phyloP scores from a whole-genome alignment of 2,888 invertebrate species.

The Sipha maydis region DNA sequence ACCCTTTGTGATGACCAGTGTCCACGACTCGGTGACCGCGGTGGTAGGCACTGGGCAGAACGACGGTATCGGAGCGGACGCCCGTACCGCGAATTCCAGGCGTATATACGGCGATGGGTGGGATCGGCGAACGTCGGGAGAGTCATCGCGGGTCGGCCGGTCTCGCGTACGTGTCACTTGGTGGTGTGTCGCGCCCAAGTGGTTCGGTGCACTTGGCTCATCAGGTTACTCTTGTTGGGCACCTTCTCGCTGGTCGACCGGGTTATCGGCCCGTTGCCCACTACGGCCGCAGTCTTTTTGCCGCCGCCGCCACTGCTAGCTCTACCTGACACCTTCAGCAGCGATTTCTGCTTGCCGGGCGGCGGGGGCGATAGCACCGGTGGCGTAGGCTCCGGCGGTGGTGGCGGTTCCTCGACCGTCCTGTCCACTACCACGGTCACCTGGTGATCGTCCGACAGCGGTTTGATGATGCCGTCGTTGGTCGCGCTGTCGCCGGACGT shows the following conservation, averaged over 20 bases:
- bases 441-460: conserved; percentile 74
- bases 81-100: not conserved
- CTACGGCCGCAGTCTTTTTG: conserved; percentile 65
- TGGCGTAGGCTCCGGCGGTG: conserved; percentile 62
- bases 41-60: no score
- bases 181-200: conserved; percentile 90
- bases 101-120: no score
- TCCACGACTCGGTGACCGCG: no score
- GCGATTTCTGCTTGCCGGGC: conserved; percentile 68
- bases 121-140: no score
- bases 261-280: conserved; percentile 74
- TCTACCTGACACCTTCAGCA: conserved; percentile 71
- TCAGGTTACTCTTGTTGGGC: conserved; percentile 84
- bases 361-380: conserved; percentile 64
- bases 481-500: conserved; percentile 66
- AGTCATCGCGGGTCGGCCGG: not conserved
- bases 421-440: conserved; percentile 74
- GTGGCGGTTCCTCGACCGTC: conserved; percentile 65
- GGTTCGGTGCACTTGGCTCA: conserved; percentile 83
- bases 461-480: conserved; percentile 71
- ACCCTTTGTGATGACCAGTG: no score
- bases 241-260: conserved; percentile 87
- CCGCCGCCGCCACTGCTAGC: conserved; percentile 62
- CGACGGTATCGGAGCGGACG: not conserved
- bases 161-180: conserved; percentile 71